A percentile compares a stretch with the other conserved stretches of the same genome.
phyloP scores from a whole-genome alignment of 2,113 vertebrate species.

The Paramisgurnus dabryanus region DNA sequence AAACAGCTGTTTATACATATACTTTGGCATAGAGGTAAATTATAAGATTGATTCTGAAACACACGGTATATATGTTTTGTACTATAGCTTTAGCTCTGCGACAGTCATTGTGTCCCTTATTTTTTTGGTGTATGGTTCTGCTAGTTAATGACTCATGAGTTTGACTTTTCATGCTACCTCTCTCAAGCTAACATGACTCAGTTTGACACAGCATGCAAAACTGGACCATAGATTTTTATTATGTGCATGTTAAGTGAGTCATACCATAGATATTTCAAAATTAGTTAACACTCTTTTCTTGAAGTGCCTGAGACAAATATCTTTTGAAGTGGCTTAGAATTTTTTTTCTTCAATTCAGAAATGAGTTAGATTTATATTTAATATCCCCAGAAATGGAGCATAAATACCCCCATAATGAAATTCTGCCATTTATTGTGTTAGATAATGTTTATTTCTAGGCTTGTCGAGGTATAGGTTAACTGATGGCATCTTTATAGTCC shows the following conservation, averaged over 20 bases:
- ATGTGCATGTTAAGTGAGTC: neutral
- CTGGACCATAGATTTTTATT: neutral
- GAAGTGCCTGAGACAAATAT: neutral
- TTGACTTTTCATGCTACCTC: neutral
- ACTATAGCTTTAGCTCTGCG: neutral
- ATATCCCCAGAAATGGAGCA: too few species aligned
- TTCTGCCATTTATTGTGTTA: too few species aligned
- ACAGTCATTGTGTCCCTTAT: neutral
- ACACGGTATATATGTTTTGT: neutral
- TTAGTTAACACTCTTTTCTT: neutral
- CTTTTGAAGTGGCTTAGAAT: neutral
- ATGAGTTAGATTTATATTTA: too few species aligned
- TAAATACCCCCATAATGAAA: too few species aligned
- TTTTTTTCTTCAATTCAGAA: too few species aligned
- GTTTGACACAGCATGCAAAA: constrained; percentile 1
- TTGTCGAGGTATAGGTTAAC: too few species aligned
- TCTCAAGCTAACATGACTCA: neutral
- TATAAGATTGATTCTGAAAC: neutral
- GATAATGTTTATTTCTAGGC: too few species aligned
- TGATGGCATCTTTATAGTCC: too few species aligned
- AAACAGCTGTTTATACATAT: neutral
- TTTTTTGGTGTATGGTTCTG: neutral
- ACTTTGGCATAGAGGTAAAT: neutral
- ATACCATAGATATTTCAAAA: neutral
- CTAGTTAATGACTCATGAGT: neutral